phyloP scores from a whole-genome alignment of 2,113 vertebrate species.

The Dasyurus viverrinus region DNA sequence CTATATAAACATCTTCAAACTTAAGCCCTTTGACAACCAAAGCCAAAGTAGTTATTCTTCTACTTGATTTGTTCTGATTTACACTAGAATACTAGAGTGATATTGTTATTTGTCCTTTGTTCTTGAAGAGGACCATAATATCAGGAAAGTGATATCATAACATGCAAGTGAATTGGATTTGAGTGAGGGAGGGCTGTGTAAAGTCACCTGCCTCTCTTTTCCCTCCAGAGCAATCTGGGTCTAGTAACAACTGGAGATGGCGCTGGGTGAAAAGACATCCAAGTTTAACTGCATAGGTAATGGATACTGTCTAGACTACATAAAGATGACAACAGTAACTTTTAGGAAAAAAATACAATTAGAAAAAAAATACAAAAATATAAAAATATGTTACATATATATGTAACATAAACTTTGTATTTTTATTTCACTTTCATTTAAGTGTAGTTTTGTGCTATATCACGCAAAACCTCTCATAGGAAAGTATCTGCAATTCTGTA shows the following conservation, averaged over 20 bases:
- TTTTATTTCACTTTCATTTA: constrained; percentile 1
- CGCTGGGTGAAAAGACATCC: no score
- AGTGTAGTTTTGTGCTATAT: constrained; percentile 12
- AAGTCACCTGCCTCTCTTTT: no score
- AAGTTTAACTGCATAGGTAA: constrained; percentile 16
- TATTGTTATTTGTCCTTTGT: no score
- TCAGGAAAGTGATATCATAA: no score
- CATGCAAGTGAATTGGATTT: no score
- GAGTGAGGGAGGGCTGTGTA: no score
- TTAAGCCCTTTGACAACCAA: neutral
- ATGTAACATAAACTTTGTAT: neutral
- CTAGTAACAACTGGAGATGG: no score
- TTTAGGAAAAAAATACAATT: neutral
- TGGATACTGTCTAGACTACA: neutral
- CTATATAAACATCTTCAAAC: neutral
- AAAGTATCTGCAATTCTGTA: neutral
- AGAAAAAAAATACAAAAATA: neutral
- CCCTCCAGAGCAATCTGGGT: no score
- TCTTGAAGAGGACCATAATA: no score
- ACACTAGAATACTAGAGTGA: neutral
- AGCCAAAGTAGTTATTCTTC: neutral
- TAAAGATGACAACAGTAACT: neutral
- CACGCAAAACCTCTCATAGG: neutral
- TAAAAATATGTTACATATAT: neutral
- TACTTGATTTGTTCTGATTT: constrained; percentile 18